These are phyloP conservation scores for Bostrychus sinensis DNA, from an alignment of 2,113 vertebrate species.

Conservation along the genomic window DNA sequence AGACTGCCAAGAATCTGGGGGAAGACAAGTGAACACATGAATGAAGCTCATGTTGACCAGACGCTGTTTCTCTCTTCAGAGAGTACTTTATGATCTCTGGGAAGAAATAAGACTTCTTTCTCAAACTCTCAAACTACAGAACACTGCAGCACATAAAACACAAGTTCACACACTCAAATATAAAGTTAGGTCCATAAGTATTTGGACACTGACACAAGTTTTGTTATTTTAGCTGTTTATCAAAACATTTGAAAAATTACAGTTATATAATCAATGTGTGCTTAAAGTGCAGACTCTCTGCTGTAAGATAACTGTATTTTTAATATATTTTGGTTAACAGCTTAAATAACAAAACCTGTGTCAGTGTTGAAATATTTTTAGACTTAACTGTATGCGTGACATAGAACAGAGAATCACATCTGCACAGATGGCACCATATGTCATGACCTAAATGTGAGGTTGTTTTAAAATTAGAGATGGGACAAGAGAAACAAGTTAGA, in stretches of 20 bases:
- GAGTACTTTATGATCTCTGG: slow-evolving; percentile 58
- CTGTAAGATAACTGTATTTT: too few relatives aligned
- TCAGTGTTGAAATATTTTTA: too few relatives aligned
- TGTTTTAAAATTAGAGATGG: too few relatives aligned
- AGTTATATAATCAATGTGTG: too few relatives aligned
- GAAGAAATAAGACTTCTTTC: slow-evolving; percentile 47
- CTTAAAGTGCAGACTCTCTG: too few relatives aligned
- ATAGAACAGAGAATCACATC: not conserved
- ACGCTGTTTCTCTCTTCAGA: slow-evolving; percentile 47
- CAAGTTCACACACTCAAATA: slow-evolving; percentile 20
- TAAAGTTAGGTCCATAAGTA: too few relatives aligned
- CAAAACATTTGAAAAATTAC: too few relatives aligned
- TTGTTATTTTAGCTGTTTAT: too few relatives aligned
- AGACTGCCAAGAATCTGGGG: slow-evolving; percentile 61
- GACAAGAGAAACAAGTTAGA: not conserved
- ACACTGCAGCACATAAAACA: slow-evolving; percentile 28
- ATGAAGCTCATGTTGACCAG: slow-evolving; percentile 44
- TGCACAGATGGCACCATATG: not conserved
- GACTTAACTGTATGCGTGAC: too few relatives aligned
- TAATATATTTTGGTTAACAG: too few relatives aligned
- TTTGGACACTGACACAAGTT: too few relatives aligned
- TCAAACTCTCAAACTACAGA: slow-evolving; percentile 39
- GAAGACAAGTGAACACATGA: slow-evolving; percentile 60
- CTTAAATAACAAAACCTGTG: too few relatives aligned
- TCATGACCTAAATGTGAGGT: not conserved